These are phyloP conservation scores for Pedicia rivosa DNA, from an alignment of 2,888 invertebrate genomes.

Conservation along the genomic window DNA sequence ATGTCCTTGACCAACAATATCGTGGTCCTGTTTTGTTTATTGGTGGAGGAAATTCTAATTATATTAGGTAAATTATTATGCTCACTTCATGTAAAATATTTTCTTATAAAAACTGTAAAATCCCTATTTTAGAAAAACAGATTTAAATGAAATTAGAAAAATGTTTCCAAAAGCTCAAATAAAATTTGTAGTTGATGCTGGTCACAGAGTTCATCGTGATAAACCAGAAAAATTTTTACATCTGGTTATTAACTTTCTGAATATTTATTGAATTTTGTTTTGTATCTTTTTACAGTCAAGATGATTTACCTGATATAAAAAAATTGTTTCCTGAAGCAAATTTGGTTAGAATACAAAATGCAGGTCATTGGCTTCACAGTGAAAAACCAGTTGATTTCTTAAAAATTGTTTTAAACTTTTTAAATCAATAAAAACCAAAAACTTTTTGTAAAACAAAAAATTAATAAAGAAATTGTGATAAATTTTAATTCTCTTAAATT, in stretches of 20 bases:
- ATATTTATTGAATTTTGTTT: constrained; percentile 6
- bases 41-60: constrained; percentile 69
- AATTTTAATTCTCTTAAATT: too few relatives aligned
- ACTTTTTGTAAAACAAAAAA: too few relatives aligned
- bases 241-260: constrained; percentile 30
- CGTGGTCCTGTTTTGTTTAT: constrained; percentile 66
- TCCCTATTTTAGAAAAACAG: constrained; percentile 34
- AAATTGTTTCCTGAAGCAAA: constrained; percentile 56
- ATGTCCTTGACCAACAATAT: constrained; percentile 30
- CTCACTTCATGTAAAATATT: constrained; percentile 3
- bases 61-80: constrained; percentile 44
- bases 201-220: constrained; percentile 90
- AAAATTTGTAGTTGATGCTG: constrained; percentile 43
- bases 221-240: constrained; percentile 44
- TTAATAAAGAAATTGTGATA: too few relatives aligned
- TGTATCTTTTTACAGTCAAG: constrained; percentile 21
- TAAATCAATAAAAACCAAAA: constrained; percentile 31
- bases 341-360: constrained; percentile 48
- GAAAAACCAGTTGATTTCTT: constrained; percentile 45
- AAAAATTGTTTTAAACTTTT: constrained; percentile 43
- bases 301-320: constrained; percentile 44
- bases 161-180: constrained; percentile 45
- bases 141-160: constrained; percentile 39
- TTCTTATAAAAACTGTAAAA: constrained; percentile 29
- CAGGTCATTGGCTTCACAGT: constrained; percentile 83